phyloP scores from a whole-genome alignment of 2,888 invertebrate genomes.

The Malacosoma neustria region DNA sequence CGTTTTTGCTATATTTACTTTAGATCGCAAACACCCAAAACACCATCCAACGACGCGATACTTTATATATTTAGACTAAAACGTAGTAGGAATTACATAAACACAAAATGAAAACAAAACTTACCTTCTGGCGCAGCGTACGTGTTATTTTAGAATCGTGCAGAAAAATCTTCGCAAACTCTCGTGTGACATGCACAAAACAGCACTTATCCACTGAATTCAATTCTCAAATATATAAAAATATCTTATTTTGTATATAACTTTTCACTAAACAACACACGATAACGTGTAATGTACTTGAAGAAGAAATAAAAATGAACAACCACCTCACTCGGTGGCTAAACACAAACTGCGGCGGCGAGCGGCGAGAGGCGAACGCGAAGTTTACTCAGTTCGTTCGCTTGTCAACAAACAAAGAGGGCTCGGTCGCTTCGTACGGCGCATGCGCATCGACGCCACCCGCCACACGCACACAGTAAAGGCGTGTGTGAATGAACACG shows the following conservation, averaged over 20 bases:
- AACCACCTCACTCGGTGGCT: constrained; percentile 37
- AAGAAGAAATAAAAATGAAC: constrained; percentile 15
- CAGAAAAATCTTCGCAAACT: constrained; percentile 37
- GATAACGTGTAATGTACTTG: neutral
- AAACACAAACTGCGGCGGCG: constrained; percentile 31
- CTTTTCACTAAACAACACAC: neutral
- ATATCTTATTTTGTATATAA: neutral
- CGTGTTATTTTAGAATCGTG: constrained; percentile 51
- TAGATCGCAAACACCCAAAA: neutral
- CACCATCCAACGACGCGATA: neutral
- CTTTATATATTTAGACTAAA: neutral
- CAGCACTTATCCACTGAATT: constrained; percentile 42
- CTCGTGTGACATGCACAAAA: constrained; percentile 31
- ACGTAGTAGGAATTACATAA: constrained; percentile 16
- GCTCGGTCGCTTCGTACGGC: constrained; percentile 47
- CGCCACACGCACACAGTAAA: constrained; percentile 28
- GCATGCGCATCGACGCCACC: constrained; percentile 51
- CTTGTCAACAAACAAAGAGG: constrained; percentile 74
- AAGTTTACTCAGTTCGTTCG: constrained; percentile 38
- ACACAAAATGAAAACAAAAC: constrained; percentile 28
- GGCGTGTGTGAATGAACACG: constrained; percentile 59
- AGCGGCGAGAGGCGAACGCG: constrained; percentile 18
- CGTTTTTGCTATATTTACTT: neutral
- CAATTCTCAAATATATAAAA: constrained; percentile 35
- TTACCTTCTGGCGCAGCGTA: constrained; percentile 58